phyloP scores from a whole-genome alignment of 1,140 invertebrate genomes.

The Philotrypesis tridentata region DNA sequence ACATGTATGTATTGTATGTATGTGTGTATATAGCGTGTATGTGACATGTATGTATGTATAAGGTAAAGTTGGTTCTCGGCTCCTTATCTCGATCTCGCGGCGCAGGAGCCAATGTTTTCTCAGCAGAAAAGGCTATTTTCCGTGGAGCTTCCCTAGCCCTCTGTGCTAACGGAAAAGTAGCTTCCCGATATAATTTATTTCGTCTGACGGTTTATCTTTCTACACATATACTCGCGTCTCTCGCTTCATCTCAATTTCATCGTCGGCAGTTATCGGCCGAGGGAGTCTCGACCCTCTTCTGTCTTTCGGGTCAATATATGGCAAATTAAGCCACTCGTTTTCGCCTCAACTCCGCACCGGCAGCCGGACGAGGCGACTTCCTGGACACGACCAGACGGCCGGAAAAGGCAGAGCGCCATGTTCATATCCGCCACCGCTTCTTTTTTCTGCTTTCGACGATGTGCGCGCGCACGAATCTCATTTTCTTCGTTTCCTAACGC shows the following conservation, averaged over 20 bases:
- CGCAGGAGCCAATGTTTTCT: conserved; percentile 32
- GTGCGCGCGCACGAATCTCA: not conserved
- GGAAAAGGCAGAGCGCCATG: not conserved
- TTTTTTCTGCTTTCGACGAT: not conserved
- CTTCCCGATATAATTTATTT: not conserved
- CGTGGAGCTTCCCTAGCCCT: conserved; percentile 9
- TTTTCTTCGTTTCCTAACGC: conserved; percentile 28
- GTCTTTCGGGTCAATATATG: not conserved
- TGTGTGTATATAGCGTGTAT: no score
- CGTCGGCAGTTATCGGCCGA: not conserved
- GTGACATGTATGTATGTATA: no score
- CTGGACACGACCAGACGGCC: conserved; percentile 10
- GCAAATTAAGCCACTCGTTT: conserved; percentile 43
- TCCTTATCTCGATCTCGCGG: conserved; percentile 62
- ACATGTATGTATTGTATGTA: no score
- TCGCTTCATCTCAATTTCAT: not conserved
- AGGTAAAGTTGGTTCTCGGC: conserved; percentile 43
- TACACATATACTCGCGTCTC: not conserved
- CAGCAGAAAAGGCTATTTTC: conserved; percentile 49
- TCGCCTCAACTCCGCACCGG: conserved; percentile 25
- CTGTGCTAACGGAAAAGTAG: conserved; percentile 50
- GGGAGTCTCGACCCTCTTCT: not conserved
- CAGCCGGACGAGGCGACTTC: conserved; percentile 25
- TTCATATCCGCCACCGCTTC: not conserved
- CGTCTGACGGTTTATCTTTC: not conserved